Evolutionary conservation across 2,888 invertebrate species (phyloP).

Genomic region (Yponomeuta evonymella): DNA sequence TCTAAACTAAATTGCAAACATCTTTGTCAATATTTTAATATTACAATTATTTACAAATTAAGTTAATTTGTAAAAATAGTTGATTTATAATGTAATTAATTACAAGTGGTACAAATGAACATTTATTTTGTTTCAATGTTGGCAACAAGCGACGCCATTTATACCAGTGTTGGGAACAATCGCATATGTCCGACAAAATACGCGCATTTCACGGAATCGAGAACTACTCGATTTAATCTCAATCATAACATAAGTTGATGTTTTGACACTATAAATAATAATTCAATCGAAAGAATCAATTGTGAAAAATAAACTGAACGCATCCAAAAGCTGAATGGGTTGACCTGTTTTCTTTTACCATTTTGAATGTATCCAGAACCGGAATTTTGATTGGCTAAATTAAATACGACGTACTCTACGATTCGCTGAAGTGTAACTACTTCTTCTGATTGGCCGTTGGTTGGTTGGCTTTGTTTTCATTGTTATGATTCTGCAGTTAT

Average conservation of each 20-base stretch:
- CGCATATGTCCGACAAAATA: neutral
- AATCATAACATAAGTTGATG: neutral
- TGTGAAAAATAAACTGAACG: conserved; percentile 16
- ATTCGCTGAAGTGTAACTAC: conserved; percentile 25
- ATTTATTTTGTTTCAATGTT: conserved; percentile 30
- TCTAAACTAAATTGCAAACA: too few relatives aligned
- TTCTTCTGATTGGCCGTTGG: conserved; percentile 5
- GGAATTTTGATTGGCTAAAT: conserved; percentile 25
- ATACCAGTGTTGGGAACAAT: neutral
- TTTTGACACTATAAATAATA: neutral
- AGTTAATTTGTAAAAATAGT: neutral
- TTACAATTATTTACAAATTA: neutral
- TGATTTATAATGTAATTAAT: conserved; percentile 21
- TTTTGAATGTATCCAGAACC: neutral
- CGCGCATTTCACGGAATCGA: too few relatives aligned
- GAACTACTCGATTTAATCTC: too few relatives aligned
- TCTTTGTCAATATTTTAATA: neutral
- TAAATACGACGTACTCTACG: neutral
- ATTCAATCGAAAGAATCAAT: neutral
- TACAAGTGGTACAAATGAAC: conserved; percentile 25
- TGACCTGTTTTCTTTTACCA: conserved; percentile 27
- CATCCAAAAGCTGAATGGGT: conserved; percentile 18
- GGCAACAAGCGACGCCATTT: conserved; percentile 38
- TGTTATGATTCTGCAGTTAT: conserved; percentile 41
- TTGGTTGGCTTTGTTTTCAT: conserved; percentile 29